A percentile compares a stretch with the other conserved stretches of the same genome.
These are phyloP conservation scores for Drosophila cyrtoloma DNA, from an alignment of 2,888 invertebrate genomes.

Conservation along the genomic window DNA sequence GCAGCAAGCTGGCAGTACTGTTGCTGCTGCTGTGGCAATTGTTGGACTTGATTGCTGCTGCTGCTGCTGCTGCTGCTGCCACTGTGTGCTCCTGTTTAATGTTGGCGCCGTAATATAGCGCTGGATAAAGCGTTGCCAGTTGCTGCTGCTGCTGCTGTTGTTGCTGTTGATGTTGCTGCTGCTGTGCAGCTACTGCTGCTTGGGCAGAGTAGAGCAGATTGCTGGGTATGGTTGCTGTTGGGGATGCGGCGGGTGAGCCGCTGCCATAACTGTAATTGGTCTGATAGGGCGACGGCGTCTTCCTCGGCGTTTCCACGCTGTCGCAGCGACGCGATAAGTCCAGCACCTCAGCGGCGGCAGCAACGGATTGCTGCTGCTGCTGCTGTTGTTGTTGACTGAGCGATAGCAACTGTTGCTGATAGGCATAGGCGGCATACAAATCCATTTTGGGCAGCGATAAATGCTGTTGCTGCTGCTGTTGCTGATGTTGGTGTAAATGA, in stretches of 20 bases:
- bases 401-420: slow-evolving; percentile 76
- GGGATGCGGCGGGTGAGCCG: slow-evolving; percentile 77
- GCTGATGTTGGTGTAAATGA: slow-evolving; percentile 54
- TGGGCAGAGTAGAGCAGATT: slow-evolving; percentile 57
- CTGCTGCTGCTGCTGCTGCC: not conserved
- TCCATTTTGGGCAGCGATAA: slow-evolving; percentile 78
- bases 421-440: slow-evolving; percentile 81
- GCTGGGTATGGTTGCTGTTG: slow-evolving; percentile 60
- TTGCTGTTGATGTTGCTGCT: slow-evolving; percentile 30
- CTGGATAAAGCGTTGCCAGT: slow-evolving; percentile 69
- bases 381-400: slow-evolving; percentile 69
- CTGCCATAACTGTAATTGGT: slow-evolving; percentile 81
- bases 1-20: slow-evolving; percentile 41
- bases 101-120: slow-evolving; percentile 64
- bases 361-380: slow-evolving; percentile 43
- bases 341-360: slow-evolving; percentile 76
- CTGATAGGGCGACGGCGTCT: slow-evolving; percentile 84
- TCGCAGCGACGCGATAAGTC: slow-evolving; percentile 85
- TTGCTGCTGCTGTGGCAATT: slow-evolving; percentile 30
- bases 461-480: slow-evolving; percentile 53
- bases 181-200: slow-evolving; percentile 44
- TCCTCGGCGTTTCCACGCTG: slow-evolving; percentile 81
- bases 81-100: slow-evolving; percentile 64
- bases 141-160: slow-evolving; percentile 59
- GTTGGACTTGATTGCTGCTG: slow-evolving; percentile 16